Evolutionary conservation across 2,888 invertebrate genomes (phyloP), one percentile per base, ranked within the genome.

Genomic region (Netelia virgata): DNA sequence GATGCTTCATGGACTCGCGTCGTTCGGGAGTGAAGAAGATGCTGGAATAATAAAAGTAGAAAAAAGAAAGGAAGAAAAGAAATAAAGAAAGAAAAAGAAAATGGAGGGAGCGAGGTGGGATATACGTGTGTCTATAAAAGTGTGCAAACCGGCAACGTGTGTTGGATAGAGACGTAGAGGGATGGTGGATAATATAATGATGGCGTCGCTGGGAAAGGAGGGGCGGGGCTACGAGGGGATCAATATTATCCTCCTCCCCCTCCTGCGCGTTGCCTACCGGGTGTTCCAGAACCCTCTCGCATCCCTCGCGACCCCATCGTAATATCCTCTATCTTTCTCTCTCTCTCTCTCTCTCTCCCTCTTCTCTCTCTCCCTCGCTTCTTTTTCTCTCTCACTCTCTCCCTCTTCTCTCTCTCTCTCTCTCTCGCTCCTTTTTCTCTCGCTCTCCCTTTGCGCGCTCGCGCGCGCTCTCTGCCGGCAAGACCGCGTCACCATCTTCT

Each of bases 181-280:
- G 92, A 93, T 93, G 93, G 93, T 93, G 92, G 93, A 93, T 93
- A 93, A 93, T 92, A 93, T 93, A 93, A 93, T 93, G 93, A 93
- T 93, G 93, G 93, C 93, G 93, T 91, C 93, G 93, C 87, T 89
- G 88, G 90, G 89, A 88, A 89, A 91, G 91, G 93, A 92, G 92
- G 91, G 93, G 93, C 93, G 93, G 93, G 93, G 93, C 93, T 91
- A 92, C 92, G 92, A 92, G 93, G 93, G 93, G 93, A 93, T 93
- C 93, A 93, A 93, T 93, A 93, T 93, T 92, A 93, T 93, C 92
- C 93, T 93, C 93, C 92, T 92, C 92, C 90, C 90, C 91, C 89
- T 88, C 89, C 86, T 87, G 85, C 86, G 85, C 88, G 82, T 78
- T 84, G 83, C 80, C 82, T 79, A 77, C 82, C 74, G 72, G 69